These are phyloP conservation scores for Scaptomyza parva DNA, from an alignment of 2,888 invertebrate genomes.

Conservation along the genomic window DNA sequence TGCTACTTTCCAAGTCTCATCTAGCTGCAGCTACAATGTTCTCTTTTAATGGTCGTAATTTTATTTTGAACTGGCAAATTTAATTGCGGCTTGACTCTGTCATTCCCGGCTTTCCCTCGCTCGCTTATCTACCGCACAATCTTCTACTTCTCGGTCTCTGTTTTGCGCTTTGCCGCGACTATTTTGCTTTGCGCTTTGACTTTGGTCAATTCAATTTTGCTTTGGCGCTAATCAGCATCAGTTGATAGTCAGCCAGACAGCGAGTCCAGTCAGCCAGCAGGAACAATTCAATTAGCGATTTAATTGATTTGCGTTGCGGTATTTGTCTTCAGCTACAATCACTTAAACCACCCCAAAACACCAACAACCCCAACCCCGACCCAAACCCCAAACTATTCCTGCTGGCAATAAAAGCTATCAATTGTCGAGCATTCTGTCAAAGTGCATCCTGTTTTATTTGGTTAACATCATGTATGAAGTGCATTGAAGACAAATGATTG, in stretches of 20 bases:
- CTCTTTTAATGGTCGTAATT: slow-evolving; percentile 63
- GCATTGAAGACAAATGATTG: slow-evolving; percentile 14
- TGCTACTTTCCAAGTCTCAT: slow-evolving; percentile 41
- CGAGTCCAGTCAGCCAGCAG: slow-evolving; percentile 6
- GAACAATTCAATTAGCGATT: slow-evolving; percentile 65
- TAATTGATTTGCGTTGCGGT: slow-evolving; percentile 68
- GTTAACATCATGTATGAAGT: slow-evolving; percentile 9
- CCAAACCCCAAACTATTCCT: neutral
- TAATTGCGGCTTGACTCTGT: slow-evolving; percentile 60
- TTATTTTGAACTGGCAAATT: slow-evolving; percentile 64
- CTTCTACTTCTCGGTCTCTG: neutral
- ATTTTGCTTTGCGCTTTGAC: slow-evolving; percentile 47
- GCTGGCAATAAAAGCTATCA: slow-evolving; percentile 9
- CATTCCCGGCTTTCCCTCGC: slow-evolving; percentile 1
- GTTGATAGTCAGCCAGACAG: slow-evolving; percentile 9
- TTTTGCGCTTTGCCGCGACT: slow-evolving; percentile 5
- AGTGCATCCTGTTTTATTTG: slow-evolving; percentile 29
- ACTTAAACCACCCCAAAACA: neutral
- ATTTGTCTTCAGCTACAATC: slow-evolving; percentile 34
- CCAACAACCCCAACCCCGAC: too few relatives aligned
- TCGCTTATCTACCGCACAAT: slow-evolving; percentile 9
- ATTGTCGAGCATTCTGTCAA: slow-evolving; percentile 18
- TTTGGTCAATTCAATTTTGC: slow-evolving; percentile 57
- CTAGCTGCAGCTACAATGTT: slow-evolving; percentile 20
- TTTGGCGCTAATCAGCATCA: slow-evolving; percentile 60